Evolutionary conservation across 2,113 vertebrate species (phyloP).

Genomic region (Chloropsis cyanopogon): DNA sequence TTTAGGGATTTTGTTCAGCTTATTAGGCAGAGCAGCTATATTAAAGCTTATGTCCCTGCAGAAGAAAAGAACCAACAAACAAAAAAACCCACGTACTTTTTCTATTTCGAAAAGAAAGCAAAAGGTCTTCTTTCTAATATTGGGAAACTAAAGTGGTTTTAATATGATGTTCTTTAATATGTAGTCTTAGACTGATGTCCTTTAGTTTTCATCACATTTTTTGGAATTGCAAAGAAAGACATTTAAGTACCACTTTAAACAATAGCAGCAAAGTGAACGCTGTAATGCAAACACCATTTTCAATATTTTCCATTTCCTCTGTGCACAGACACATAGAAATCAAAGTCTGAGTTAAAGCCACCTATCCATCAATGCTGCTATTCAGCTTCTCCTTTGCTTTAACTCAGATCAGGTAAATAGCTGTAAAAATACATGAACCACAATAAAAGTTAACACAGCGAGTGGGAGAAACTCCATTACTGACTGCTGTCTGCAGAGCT

Average conservation of each 20-base stretch:
- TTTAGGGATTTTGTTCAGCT: background rate
- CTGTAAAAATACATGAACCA: background rate
- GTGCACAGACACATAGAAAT: background rate
- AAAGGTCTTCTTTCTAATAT: background rate
- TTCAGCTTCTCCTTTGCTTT: background rate
- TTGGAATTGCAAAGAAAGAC: background rate
- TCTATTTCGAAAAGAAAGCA: background rate
- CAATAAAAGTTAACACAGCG: background rate
- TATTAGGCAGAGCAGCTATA: slow-evolving; percentile 10
- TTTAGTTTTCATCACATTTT: background rate
- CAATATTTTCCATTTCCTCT: background rate
- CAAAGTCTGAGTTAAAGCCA: background rate
- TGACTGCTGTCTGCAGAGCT: background rate
- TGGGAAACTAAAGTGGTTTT: background rate
- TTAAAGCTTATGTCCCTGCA: background rate
- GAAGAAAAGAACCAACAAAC: background rate
- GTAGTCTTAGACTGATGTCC: background rate
- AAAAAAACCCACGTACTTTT: background rate
- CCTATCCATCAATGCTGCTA: background rate
- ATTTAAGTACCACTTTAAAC: background rate
- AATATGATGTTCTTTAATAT: background rate
- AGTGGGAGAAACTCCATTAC: background rate
- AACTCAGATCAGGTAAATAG: background rate
- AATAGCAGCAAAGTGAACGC: background rate
- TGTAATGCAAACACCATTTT: background rate